Conservation (phyloP, 2,113 vertebrate genomes). For the Myotis brandtii region DNA sequence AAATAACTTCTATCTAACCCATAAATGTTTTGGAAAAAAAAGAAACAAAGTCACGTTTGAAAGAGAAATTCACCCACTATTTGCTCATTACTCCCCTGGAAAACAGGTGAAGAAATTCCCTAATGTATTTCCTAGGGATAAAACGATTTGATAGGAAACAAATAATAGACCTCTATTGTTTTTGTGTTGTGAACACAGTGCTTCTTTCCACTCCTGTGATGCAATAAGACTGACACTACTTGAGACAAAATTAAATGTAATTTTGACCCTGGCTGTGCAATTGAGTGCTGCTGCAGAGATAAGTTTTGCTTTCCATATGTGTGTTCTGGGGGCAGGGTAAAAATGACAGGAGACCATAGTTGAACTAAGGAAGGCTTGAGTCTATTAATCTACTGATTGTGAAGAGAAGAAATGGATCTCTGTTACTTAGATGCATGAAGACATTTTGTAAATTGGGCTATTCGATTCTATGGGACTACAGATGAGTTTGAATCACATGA, state of each 20-base stretch:
- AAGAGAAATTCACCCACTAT: not conserved
- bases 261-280: not conserved
- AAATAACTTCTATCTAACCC: not conserved
- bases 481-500: not conserved
- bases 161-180: not conserved
- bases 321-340: not conserved
- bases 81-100: not conserved
- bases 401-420: not conserved
- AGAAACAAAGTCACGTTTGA: not conserved
- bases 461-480: not conserved
- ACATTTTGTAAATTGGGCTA: conserved; percentile 25
- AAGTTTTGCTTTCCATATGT: not conserved
- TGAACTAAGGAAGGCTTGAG: not conserved
- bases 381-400: not conserved
- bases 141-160: not conserved
- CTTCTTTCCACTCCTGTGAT: not conserved
- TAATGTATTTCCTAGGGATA: not conserved
- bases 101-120: not conserved
- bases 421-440: conserved; percentile 40
- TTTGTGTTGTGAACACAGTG: not conserved
- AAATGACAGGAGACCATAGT: not conserved
- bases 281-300: not conserved
- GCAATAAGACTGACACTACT: not conserved
- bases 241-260: conserved; percentile 34
- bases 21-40: not conserved